Evolutionary conservation across 1,140 invertebrate species (phyloP), one percentile per base, ranked within the genome.

Genomic region (Notospermus geniculatus): DNA sequence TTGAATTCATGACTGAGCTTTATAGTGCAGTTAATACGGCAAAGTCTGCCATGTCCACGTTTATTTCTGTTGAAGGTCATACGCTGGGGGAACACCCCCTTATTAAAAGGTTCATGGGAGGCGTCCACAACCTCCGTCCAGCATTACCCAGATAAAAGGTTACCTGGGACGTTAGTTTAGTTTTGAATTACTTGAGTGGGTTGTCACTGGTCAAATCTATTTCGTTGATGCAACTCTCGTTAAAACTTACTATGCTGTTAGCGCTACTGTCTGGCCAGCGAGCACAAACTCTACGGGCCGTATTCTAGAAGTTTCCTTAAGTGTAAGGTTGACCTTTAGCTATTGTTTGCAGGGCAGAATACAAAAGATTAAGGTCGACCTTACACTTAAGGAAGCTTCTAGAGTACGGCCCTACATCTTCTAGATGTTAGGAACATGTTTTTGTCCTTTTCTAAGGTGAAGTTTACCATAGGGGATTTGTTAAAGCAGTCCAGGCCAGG

Each of bases 11-110:
- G 9, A 17, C n/a, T 50, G n/a, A 50, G 17, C 25, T 58, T n/a
- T 58, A 58, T 46, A 53, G 36, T 53, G 9, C n/a, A n/a, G 7
- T 58, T 13, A 58, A 58, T 50, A 50, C 57, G 7, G 36, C 57
- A 7, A 7, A 39, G 17, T 28, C 17, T 11, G 36, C 57, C 7
- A 7, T 54, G 17, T 58, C 57, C 7, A 9, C 57, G 23, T n/a
- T 58, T 22, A 29, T 58, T 53, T 19, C n/a, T 13, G 13, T 58
- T n/a, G 17, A 19, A 17, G 41, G 29, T 27, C 9, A 15, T 9
- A 9, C 9, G 17, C 17, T 9, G 7, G 30, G 17, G 7, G 57
- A 29, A 17, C 17, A 17, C 29, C 32, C 17, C 32, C 41, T 29
- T 53, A 11, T 58, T 15, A 11, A 19, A 19, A 43, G 39, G 39